Evolutionary conservation across 1,140 invertebrate genomes (phyloP), one percentile per base, ranked within the genome.

Genomic region (Tribolium madens): DNA sequence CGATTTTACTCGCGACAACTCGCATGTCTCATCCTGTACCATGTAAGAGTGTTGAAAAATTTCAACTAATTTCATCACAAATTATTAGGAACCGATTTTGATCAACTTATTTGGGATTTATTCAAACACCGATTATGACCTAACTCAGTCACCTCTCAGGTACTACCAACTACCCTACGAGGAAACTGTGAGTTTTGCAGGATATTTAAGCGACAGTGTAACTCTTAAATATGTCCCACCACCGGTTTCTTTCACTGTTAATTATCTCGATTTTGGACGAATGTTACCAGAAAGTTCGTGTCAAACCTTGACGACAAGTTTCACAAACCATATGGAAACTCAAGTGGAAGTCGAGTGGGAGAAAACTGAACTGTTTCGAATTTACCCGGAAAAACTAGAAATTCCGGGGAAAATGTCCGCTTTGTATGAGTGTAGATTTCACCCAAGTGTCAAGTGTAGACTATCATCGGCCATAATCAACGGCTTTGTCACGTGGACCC

Each of bases 251-350:
- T 15, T 83, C 1, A 81, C 13, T 47, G 33, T 52, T 6, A 73
- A 50, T 75, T 76, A 76, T 46, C 17, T 83, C 12, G 78, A 83
- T 76, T 81, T 83, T 72, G 81, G 79, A 47, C 33, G 52, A 48
- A 60, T 80, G 1, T 1, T 72, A 10, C 15, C 12, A 71, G 12
- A 53, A n/a, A 57, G 13, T 13, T 31, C 13, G 2, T 57, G 60
- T 7, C 53, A 72, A 47, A 76, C 72, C 17, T 46, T 75, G 13
- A 70, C 72, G 3, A 77, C 74, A 6, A 73, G 69, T 60, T 46
- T 81, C 10, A 79, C 76, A 9, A 81, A 81, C 74, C 71, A 79
- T 42, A 50, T 79, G 52, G 18, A 48, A 21, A 73, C 52, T 1
- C 26, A 53, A 31, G 52, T 81, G 1, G 36, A 36, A 48, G 72